Conservation (phyloP, 2,888 invertebrate species). For the Tridacna crocea region DNA sequence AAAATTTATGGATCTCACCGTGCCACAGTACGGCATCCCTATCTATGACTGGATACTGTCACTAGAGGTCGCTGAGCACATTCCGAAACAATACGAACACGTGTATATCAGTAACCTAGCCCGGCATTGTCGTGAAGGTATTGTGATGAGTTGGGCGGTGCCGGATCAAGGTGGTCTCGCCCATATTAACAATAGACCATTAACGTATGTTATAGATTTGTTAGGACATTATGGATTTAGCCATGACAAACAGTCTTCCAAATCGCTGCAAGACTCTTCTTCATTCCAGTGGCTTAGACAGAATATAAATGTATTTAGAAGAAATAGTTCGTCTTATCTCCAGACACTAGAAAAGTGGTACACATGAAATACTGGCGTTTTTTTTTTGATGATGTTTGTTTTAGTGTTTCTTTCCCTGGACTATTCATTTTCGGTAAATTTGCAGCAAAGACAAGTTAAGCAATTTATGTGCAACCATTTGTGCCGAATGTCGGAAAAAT, state of each 20-base stretch:
- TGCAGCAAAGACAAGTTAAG: too few species aligned
- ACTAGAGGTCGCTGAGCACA: slow-evolving; percentile 70
- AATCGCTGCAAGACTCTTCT: slow-evolving; percentile 36
- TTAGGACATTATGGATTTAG: slow-evolving; percentile 51
- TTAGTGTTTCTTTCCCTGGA: not conserved
- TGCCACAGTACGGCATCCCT: slow-evolving; percentile 66
- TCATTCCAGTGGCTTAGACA: slow-evolving; percentile 55
- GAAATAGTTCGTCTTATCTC: slow-evolving; percentile 31
- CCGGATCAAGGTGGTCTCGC: slow-evolving; percentile 63
- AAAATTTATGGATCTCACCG: slow-evolving; percentile 66
- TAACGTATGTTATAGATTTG: slow-evolving; percentile 49
- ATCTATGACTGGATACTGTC: slow-evolving; percentile 68
- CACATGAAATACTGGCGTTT: slow-evolving; percentile 19
- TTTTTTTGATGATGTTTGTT: not conserved
- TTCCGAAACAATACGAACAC: slow-evolving; percentile 61
- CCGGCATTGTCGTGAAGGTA: slow-evolving; percentile 61
- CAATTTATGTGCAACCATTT: too few species aligned
- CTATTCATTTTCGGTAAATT: too few species aligned
- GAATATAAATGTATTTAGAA: slow-evolving; percentile 58
- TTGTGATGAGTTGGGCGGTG: slow-evolving; percentile 69
- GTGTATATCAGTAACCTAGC: slow-evolving; percentile 65
- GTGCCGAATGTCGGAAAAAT: too few species aligned
- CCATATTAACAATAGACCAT: slow-evolving; percentile 63
- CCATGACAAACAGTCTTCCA: slow-evolving; percentile 42
- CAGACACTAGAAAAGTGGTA: slow-evolving; percentile 38